Evolutionary conservation across 2,113 vertebrate genomes (phyloP).

Genomic region (rat (Rattus norvegicus)): GRCr8 NC_086034.1:16280001-16280500

Average conservation of each 20-base stretch:
- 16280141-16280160: too few relatives aligned
- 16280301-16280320: background rate
- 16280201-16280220: rapidly evolving
- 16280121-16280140: background rate
- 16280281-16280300: background rate
- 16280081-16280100: background rate
- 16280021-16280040: background rate
- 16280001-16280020: background rate
- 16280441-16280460: background rate
- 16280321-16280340: background rate
- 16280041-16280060: background rate
- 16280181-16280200: background rate
- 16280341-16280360: background rate
- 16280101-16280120: background rate
- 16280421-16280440: background rate
- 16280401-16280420: background rate
- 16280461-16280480: background rate
- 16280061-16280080: background rate
- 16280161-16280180: too few relatives aligned
- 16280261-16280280: background rate
- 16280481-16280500: background rate
- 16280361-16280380: background rate
- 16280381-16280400: background rate
- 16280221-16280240: background rate
- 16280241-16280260: background rate